Evolutionary conservation across 2,888 invertebrate genomes (phyloP).

Genomic region (Tuta absoluta): DNA sequence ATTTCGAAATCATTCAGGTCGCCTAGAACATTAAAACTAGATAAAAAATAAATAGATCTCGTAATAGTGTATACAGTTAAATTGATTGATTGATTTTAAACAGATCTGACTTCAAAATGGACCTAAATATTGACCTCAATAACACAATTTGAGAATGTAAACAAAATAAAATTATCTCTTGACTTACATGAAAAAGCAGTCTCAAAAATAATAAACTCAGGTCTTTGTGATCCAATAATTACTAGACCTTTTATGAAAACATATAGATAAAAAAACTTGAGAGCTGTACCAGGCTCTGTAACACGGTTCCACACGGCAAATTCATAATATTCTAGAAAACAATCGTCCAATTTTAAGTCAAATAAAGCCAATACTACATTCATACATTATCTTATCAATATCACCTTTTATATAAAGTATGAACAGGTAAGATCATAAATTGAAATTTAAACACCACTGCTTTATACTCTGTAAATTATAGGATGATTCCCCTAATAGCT

Average conservation of each 20-base stretch:
- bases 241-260: not conserved
- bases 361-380: conserved; percentile 17
- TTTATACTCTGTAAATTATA: too few relatives aligned
- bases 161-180: not conserved
- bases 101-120: not conserved
- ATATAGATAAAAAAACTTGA: too few relatives aligned
- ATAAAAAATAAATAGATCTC: conserved; percentile 23
- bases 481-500: too few relatives aligned
- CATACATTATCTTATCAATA: not conserved
- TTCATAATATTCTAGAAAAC: not conserved
- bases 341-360: conserved; percentile 15
- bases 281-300: too few relatives aligned
- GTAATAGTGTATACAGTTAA: not conserved
- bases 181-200: conserved; percentile 2
- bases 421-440: too few relatives aligned
- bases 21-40: conserved; percentile 5
- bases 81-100: not conserved
- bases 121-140: not conserved
- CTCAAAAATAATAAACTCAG: conserved; percentile 2
- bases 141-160: not conserved
- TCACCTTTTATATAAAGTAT: not conserved
- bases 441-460: too few relatives aligned
- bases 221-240: not conserved
- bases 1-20: not conserved
- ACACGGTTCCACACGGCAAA: too few relatives aligned